Evolutionary conservation across 2,888 invertebrate genomes (phyloP), one percentile per base, ranked within the genome.

Genomic region (Cerastis rubricosa): DNA sequence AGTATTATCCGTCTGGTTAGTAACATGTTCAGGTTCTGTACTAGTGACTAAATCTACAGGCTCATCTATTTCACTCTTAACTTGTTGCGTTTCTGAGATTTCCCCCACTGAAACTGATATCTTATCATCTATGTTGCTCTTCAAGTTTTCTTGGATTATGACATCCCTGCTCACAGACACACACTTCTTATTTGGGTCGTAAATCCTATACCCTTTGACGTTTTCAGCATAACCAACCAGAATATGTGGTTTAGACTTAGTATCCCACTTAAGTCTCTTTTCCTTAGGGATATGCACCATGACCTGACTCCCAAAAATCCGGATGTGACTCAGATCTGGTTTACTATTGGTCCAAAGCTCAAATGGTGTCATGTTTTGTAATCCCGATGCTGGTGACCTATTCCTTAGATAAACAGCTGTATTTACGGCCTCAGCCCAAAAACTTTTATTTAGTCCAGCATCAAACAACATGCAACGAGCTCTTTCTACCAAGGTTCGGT

Each of bases 251-350:
- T 22, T 49, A 40, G 80, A 29, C 40, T 77, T 89, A 71, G 57
- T 88, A 67, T 86, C 86, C 88, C 87, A 87, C 61, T 88, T 87
- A 47, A 76, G 43, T 71, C 87, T 68, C 49, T 83, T 86, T 79
- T 86, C 61, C 78, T 87, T 67, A 6, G 67, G 67, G 9, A 67
- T 51, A 22, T 67, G 80, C 2, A 76, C 71, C 80, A 76, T 80
- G 19, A 76, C 66, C 47, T 40, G 45, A 64, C 76, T 74, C 1
- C 80, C 74, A 40, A 77, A 77, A 17, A 77, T 43, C n/a, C n/a
- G n/a, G n/a, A n/a, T n/a, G n/a, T n/a, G n/a, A n/a, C n/a, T n/a
- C n/a, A n/a, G n/a, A n/a, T n/a, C n/a, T n/a, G n/a, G n/a, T n/a
- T n/a, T n/a, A n/a, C n/a, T n/a, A n/a, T n/a, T n/a, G n/a, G n/a